Percentiles rank a stretch among this genome's conserved stretches.
Conservation (phyloP, 2,888 invertebrate genomes). For the Pteria penguin region DNA sequence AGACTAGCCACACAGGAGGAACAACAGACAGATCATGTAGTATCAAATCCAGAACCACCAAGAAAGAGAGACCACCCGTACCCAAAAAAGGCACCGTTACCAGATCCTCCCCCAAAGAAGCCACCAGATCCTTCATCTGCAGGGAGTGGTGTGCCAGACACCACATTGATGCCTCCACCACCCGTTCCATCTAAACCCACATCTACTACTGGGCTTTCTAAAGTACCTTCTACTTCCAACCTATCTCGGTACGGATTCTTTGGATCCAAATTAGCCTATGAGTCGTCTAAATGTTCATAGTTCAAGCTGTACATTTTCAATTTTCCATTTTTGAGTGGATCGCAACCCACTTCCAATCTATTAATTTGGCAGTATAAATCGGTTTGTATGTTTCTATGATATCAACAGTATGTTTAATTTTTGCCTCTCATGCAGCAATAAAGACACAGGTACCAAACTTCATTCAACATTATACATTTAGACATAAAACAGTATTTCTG, state of each 20-base stretch:
- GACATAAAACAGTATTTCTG: too few species aligned
- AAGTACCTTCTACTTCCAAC: slow-evolving; percentile 33
- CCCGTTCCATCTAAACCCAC: slow-evolving; percentile 55
- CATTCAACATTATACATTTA: too few species aligned
- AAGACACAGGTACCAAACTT: too few species aligned
- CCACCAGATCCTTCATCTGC: neutral
- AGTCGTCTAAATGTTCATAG: too few species aligned
- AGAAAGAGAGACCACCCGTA: slow-evolving; percentile 20
- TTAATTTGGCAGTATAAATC: too few species aligned
- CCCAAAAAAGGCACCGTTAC: slow-evolving; percentile 3
- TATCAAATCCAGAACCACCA: slow-evolving; percentile 52
- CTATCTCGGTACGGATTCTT: slow-evolving; percentile 35
- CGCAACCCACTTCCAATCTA: too few species aligned
- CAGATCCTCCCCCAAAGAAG: slow-evolving; percentile 12
- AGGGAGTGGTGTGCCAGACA: slow-evolving; percentile 25
- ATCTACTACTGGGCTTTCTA: slow-evolving; percentile 26
- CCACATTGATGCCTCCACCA: slow-evolving; percentile 64
- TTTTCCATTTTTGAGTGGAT: too few species aligned
- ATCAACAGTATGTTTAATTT: too few species aligned
- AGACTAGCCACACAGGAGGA: neutral
- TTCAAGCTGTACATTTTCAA: too few species aligned
- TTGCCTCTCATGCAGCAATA: too few species aligned
- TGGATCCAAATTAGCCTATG: too few species aligned
- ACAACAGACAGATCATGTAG: neutral
- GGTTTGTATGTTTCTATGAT: too few species aligned